Base-by-base conservation (phyloP, 1,140 invertebrate genomes). In the Sipha flava region DNA sequence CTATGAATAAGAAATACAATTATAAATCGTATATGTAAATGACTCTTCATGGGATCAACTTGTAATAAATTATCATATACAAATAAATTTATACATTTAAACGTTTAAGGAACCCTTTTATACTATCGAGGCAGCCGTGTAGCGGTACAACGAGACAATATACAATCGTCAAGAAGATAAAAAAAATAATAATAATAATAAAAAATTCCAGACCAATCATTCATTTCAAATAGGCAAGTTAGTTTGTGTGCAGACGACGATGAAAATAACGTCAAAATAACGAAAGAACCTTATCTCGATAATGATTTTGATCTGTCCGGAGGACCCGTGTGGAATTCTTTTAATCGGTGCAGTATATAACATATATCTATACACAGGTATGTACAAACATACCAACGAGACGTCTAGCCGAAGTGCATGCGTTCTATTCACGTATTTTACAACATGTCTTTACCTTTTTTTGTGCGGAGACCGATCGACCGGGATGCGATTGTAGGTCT, bases 191-290 rank as follows among this genome's bases (percentile, higher is more conserved):
- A 73, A 73, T 29, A 72, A 73, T 73, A 73, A 75, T 52, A 40
- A 18, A 49, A 52, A 75, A 75, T 75, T 52, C 72, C 72, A 75
- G 72, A 75, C 72, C 49, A 23, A 75, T 75, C 49, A 54, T 75
- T 75, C 72, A 75, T 54, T 49, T 72, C 23, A 16, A 18, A 52
- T n/a, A 52, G 12, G 21, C n/a, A n/a, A n/a, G n/a, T n/a, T n/a
- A 1, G 21, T 43, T 43, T 54, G 49, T 59, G 26, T 4, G 54
- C 54, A 14, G 12, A 23, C 5, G 54, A 66, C 62, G 14, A 21
- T 37, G 1, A 21, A 12, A 16, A 10, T 9, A 40, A 21, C n/a
- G 34, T n/a, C 34, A 34, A 49, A 54, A 49, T 23, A 31, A 37
- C 34, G 54, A 34, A 34, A 66, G n/a, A 31, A 62, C 31, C 31